Evolutionary conservation across 2,113 vertebrate genomes (phyloP).

Genomic region (Melozone crissalis): DNA sequence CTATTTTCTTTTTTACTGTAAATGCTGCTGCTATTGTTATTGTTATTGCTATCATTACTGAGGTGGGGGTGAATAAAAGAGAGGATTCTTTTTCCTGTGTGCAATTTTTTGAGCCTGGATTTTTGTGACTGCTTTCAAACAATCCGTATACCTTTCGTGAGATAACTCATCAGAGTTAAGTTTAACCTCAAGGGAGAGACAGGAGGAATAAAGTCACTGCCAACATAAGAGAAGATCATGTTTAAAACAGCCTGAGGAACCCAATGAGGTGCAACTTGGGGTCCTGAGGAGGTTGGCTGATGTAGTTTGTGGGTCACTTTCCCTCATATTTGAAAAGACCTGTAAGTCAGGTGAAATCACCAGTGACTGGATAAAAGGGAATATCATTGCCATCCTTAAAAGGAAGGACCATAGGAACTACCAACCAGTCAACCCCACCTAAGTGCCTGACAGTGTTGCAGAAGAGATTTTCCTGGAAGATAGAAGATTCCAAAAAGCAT

Average conservation of each 20-base stretch:
- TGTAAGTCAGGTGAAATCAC: not conserved
- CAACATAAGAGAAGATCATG: not conserved
- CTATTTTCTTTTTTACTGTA: not conserved
- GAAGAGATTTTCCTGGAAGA: not conserved
- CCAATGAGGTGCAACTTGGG: fast-evolving
- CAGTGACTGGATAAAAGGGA: not conserved
- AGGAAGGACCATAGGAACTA: not conserved
- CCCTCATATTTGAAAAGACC: not conserved
- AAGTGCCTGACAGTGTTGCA: too few relatives aligned
- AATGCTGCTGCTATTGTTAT: not conserved
- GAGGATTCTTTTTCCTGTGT: not conserved
- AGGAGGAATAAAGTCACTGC: not conserved
- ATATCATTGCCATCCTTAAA: not conserved
- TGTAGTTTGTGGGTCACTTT: not conserved
- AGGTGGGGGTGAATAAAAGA: not conserved
- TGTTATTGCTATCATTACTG: not conserved
- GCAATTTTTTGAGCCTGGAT: not conserved
- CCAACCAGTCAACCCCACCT: not conserved
- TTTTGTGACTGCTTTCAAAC: not conserved
- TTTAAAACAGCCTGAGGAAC: not conserved
- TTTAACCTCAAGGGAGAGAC: not conserved
- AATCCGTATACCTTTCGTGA: not conserved
- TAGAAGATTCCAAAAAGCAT: not conserved
- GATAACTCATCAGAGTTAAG: not conserved
- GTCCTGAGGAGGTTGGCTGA: not conserved